phyloP scores from a whole-genome alignment of 2,888 invertebrate species.

The Patella depressa region DNA sequence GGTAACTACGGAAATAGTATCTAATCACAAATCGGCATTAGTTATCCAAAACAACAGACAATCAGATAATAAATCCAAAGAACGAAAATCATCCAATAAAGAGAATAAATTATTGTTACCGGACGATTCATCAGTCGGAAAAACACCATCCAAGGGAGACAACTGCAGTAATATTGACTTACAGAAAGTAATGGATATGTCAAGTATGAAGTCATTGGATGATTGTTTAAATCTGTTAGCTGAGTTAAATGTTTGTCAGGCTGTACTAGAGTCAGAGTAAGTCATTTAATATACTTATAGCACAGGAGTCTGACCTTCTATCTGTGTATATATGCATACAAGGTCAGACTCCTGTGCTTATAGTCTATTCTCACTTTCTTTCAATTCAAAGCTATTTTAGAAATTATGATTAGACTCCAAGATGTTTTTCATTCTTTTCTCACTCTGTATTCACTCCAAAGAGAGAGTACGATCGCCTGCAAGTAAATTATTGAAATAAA shows the following conservation, averaged over 20 bases:
- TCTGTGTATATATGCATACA: too few relatives aligned
- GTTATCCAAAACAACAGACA: background rate
- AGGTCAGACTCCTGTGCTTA: too few relatives aligned
- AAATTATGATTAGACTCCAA: too few relatives aligned
- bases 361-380: too few relatives aligned
- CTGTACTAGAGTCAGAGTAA: constrained; percentile 66
- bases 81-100: background rate
- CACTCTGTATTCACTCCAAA: too few relatives aligned
- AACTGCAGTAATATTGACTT: constrained; percentile 44
- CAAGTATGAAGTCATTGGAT: constrained; percentile 59
- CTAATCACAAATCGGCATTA: background rate
- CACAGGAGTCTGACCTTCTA: too few relatives aligned
- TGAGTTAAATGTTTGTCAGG: constrained; percentile 57
- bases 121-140: background rate
- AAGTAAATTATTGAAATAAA: too few relatives aligned
- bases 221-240: constrained; percentile 63
- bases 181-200: constrained; percentile 50
- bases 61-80: background rate
- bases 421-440: too few relatives aligned
- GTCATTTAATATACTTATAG: constrained; percentile 28
- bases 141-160: background rate
- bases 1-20: background rate
- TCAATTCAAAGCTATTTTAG: too few relatives aligned
- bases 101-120: background rate
- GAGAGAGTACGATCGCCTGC: too few relatives aligned